phyloP scores from a whole-genome alignment of 2,113 vertebrate species.

The Pedionomus torquatus region DNA sequence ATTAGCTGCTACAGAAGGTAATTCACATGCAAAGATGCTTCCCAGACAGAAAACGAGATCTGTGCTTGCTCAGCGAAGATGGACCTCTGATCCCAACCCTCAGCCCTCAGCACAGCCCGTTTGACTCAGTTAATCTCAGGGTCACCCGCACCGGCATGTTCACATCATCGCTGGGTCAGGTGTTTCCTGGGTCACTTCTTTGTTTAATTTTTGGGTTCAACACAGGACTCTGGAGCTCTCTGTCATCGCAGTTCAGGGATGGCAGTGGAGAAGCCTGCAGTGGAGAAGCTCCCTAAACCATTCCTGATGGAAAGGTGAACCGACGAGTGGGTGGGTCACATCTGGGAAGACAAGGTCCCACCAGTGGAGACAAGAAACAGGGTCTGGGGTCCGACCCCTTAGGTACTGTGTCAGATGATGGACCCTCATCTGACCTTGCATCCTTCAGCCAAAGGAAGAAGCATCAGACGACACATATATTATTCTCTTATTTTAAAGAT shows the following conservation, averaged over 20 bases:
- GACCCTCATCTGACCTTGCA: not conserved
- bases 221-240: not conserved
- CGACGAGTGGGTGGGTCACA: accelerated
- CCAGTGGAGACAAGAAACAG: not conserved
- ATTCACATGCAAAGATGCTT: not conserved
- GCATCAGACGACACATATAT: not conserved
- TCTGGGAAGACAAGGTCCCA: accelerated
- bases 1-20: not conserved
- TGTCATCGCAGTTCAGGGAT: not conserved
- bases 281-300: not conserved
- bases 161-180: accelerated
- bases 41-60: not conserved
- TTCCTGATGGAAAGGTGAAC: not conserved
- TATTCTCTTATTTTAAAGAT: not conserved
- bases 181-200: not conserved
- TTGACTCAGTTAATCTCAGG: too few relatives aligned
- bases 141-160: not conserved
- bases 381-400: not conserved
- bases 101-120: not conserved
- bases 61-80: not conserved
- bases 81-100: not conserved
- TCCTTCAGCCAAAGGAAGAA: not conserved
- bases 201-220: not conserved
- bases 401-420: not conserved
- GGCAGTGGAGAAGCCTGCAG: too few relatives aligned